These are phyloP conservation scores for Anas bernieri DNA, from an alignment of 2,797 vertebrate genomes.

Conservation along the genomic window DNA sequence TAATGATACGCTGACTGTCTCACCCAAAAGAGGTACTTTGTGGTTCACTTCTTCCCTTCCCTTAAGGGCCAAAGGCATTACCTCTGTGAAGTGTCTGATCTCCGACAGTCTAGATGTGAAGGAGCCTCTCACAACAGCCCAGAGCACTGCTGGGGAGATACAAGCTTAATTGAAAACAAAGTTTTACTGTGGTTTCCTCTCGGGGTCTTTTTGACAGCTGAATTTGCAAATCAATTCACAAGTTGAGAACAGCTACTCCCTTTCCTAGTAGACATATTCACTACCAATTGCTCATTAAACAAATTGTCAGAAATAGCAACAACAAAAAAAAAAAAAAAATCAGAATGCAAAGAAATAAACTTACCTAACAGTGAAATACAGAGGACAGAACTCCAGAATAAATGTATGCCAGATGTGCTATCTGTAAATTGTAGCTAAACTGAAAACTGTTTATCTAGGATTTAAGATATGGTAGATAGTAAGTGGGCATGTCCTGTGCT, in stretches of 20 bases:
- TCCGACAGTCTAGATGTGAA: background rate
- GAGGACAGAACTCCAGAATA: background rate
- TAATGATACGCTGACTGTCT: background rate
- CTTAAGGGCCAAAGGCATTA: background rate
- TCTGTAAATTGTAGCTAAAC: background rate
- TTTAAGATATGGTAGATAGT: background rate
- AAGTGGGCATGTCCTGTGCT: background rate
- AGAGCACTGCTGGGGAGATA: background rate
- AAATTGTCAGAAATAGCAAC: background rate
- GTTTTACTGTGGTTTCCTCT: background rate
- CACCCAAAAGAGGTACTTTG: background rate
- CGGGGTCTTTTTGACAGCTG: background rate
- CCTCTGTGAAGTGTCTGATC: background rate
- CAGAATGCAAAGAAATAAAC: background rate
- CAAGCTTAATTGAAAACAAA: background rate
- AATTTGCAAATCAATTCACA: slow-evolving; percentile 35
- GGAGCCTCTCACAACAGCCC: background rate
- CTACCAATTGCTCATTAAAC: background rate
- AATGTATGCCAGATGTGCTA: background rate
- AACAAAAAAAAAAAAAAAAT: background rate
- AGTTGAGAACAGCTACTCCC: background rate
- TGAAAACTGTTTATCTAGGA: background rate
- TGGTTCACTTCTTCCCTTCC: background rate
- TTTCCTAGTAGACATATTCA: background rate
- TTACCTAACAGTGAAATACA: background rate